phyloP scores from a whole-genome alignment of 2,797 vertebrate species.

The Protonibea diacanthus region DNA sequence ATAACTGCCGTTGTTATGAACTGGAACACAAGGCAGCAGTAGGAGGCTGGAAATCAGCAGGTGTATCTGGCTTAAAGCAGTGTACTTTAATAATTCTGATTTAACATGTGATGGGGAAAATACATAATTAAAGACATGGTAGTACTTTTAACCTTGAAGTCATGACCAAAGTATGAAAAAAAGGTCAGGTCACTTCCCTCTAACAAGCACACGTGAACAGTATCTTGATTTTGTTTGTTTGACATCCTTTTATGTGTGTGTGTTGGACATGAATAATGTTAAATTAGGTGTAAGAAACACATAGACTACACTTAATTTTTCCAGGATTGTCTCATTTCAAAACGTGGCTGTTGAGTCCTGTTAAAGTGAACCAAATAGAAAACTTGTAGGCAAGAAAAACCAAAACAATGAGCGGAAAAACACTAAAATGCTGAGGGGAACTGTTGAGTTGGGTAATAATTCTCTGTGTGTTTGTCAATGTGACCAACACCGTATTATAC shows the following conservation, averaged over 20 bases:
- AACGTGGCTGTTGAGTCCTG: too few species aligned
- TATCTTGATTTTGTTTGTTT: constrained; percentile 8
- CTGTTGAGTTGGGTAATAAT: not conserved
- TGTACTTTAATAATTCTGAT: not conserved
- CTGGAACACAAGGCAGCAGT: not conserved
- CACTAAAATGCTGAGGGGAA: not conserved
- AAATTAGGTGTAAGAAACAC: not conserved
- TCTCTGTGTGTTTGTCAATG: not conserved
- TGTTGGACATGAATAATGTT: not conserved
- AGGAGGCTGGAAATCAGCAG: not conserved
- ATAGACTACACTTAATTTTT: not conserved
- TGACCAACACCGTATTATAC: too few species aligned
- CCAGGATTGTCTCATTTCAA: not conserved
- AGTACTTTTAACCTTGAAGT: constrained; percentile 8
- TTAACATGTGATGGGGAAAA: not conserved
- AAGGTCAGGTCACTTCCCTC: constrained; percentile 13
- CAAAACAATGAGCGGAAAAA: not conserved
- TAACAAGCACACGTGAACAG: constrained; percentile 11
- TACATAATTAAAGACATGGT: not conserved
- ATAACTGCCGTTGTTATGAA: constrained; percentile 18
- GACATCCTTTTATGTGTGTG: not conserved
- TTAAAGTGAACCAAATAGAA: too few species aligned
- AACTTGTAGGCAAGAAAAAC: too few species aligned
- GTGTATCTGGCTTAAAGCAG: constrained; percentile 7
- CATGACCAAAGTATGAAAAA: constrained; percentile 7